Conservation (phyloP, 2,797 vertebrate species). For the Spinus olivaceus region DNA sequence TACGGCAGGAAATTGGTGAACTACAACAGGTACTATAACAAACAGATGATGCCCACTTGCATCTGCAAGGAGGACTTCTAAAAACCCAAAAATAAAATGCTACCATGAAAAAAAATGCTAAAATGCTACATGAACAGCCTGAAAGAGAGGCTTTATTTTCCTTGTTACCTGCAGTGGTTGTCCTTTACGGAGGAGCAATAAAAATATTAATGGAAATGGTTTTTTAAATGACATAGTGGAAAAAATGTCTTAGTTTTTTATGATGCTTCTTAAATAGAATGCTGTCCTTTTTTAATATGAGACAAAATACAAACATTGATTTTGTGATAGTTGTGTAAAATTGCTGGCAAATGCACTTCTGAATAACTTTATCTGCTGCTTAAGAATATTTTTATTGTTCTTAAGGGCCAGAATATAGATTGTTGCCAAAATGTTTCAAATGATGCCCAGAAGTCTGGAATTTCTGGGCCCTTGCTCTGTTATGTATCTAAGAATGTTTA, state of each 20-base stretch:
- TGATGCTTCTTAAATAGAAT: background rate
- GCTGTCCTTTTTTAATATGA: background rate
- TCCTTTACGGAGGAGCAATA: background rate
- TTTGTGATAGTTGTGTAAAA: background rate
- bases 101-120: background rate
- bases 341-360: background rate
- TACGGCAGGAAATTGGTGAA: slow-evolving; percentile 94
- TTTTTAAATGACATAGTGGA: background rate
- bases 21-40: slow-evolving; percentile 85
- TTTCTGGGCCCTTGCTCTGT: background rate
- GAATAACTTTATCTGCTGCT: background rate
- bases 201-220: background rate
- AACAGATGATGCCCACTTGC: background rate
- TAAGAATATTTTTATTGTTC: background rate
- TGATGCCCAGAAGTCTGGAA: background rate
- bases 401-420: background rate
- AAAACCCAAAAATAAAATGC: background rate
- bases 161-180: background rate
- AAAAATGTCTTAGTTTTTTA: background rate
- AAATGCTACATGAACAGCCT: background rate
- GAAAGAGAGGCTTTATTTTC: background rate
- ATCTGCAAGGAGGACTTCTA: background rate
- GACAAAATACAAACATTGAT: background rate
- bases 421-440: background rate
- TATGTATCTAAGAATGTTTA: background rate